A percentile compares a stretch with the other conserved stretches of the same genome.
Conservation (phyloP, 2,888 invertebrate species). For the Scaptomyza tumidula region DNA sequence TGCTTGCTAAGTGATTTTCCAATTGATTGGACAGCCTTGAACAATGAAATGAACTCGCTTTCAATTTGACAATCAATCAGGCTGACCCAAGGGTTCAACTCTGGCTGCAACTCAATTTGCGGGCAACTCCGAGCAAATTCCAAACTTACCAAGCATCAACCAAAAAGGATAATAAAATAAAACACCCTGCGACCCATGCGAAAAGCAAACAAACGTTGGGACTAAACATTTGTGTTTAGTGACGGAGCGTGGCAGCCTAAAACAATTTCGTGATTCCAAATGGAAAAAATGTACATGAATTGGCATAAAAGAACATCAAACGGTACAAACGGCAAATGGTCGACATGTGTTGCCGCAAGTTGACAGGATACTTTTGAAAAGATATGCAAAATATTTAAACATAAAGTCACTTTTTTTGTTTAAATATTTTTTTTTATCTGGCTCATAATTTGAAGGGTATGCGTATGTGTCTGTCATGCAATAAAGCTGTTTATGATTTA, state of each 20-base stretch:
- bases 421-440: not conserved
- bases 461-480: not conserved
- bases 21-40: conserved; percentile 12
- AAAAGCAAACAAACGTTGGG: not conserved
- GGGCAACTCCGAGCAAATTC: conserved; percentile 24
- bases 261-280: conserved; percentile 32
- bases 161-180: conserved; percentile 13
- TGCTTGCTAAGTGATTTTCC: conserved; percentile 15
- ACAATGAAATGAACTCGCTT: conserved; percentile 37
- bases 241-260: not conserved
- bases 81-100: conserved; percentile 15
- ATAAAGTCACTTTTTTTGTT: conserved; percentile 8
- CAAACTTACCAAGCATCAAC: conserved; percentile 29
- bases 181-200: not conserved
- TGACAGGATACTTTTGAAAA: conserved; percentile 34
- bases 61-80: conserved; percentile 51
- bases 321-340: conserved; percentile 7
- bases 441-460: conserved; percentile 39
- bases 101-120: conserved; percentile 48
- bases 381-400: conserved; percentile 29
- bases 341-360: conserved; percentile 57
- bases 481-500: conserved; percentile 43
- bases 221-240: conserved; percentile 20
- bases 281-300: conserved; percentile 56
- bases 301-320: conserved; percentile 37